Evolutionary conservation across 2,113 vertebrate genomes (phyloP), one percentile per base, ranked within the genome.

Genomic region (Ameiurus melas): DNA sequence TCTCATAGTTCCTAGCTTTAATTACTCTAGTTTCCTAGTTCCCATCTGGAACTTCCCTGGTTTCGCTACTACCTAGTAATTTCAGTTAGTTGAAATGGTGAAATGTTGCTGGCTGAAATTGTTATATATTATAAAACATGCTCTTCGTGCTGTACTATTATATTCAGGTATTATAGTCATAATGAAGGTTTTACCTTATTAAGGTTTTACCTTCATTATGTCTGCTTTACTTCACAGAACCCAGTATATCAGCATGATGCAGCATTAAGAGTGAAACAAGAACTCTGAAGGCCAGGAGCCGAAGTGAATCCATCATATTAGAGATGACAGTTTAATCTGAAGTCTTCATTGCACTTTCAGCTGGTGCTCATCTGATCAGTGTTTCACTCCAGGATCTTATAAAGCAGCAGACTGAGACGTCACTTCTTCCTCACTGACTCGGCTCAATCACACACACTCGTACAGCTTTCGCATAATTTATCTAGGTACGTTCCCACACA

Each of bases 281-380:
- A 60, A 36, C 66, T 73, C 53, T 81, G 62, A 82, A 57, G 58
- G 78, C 27, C 27, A 68, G 78, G 58, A 88, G 79, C 70, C 33
- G 30, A 71, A 83, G 60, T 22, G 16, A 71, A 88, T 77, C 84
- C 64, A 79, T 86, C 89, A 79, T 80, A 88, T 86, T 55, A 57
- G 25, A 84, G 77, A 71, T 88, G 53, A 88, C 79, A 86, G 70
- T 88, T 90, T 90, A 88, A 90, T 90, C 89, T 60, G 85, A 73
- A 47, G 75, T 30, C 57, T 68, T 73, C 89, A 86, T 79, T 85
- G 53, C 66, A 39, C 58, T 66, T 82, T 62, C n/a, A 47, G 22
- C 78, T 60, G 83, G 83, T 20, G 60, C 79, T 77, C 86, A 78
- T 20, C 62, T 87, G 89, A 88, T 90, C 89, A 30, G 57, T 20